Evolutionary conservation across 1,140 invertebrate species (phyloP).

Genomic region (Heliconius hewitsoni): DNA sequence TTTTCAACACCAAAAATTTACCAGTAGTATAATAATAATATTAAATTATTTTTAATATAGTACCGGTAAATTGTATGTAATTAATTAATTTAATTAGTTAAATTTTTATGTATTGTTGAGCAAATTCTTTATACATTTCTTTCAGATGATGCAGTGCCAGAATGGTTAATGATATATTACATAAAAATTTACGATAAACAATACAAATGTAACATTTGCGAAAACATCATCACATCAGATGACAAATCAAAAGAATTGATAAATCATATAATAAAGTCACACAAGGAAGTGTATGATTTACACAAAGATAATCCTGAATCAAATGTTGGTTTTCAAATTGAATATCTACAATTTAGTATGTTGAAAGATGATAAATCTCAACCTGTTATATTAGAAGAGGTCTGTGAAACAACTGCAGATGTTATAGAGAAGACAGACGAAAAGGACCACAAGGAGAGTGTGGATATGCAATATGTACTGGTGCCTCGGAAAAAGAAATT

Average conservation of each 20-base stretch:
- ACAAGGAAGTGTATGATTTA: conserved; percentile 64
- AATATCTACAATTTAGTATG: conserved; percentile 68
- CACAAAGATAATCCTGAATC: conserved; percentile 60
- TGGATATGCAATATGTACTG: conserved; percentile 52
- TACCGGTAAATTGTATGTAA: no score
- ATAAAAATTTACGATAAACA: conserved; percentile 43
- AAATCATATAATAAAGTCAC: conserved; percentile 54
- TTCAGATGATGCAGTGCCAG: conserved; percentile 40
- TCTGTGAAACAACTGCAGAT: conserved; percentile 50
- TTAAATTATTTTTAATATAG: no score
- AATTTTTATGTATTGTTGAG: not conserved
- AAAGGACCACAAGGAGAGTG: conserved; percentile 31
- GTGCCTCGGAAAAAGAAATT: conserved; percentile 47
- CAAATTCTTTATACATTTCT: not conserved
- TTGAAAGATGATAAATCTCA: conserved; percentile 60
- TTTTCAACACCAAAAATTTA: not conserved
- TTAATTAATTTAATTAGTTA: no score
- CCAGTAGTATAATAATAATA: not conserved
- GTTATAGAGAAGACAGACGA: conserved; percentile 42
- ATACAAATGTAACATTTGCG: conserved; percentile 69
- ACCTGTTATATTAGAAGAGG: conserved; percentile 56
- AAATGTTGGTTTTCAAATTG: conserved; percentile 65
- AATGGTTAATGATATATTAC: conserved; percentile 68
- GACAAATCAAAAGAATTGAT: conserved; percentile 52
- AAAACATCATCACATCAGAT: conserved; percentile 42